These are phyloP conservation scores for Callopanchax toddi DNA, from an alignment of 2,113 vertebrate species.

Conservation along the genomic window DNA sequence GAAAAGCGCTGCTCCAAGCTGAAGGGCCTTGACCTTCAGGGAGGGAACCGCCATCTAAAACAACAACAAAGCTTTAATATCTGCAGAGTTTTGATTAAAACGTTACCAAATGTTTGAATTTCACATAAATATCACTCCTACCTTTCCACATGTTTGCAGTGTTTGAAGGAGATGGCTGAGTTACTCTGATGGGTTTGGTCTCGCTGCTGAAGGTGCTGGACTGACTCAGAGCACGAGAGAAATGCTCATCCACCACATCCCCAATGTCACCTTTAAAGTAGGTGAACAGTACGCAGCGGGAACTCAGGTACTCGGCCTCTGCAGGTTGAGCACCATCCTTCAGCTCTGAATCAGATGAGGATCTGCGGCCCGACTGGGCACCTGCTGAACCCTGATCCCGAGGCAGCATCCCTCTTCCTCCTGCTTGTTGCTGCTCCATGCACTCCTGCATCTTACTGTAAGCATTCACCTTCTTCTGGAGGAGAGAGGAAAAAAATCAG, in stretches of 20 bases:
- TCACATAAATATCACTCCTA: conserved; percentile 57
- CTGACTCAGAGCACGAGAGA: conserved; percentile 96
- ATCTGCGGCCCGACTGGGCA: conserved; percentile 72
- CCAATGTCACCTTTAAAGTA: conserved; percentile 97
- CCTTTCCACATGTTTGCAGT: conserved; percentile 88
- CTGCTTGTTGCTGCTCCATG: conserved; percentile 80
- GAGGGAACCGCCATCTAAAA: conserved; percentile 72
- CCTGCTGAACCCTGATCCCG: conserved; percentile 56
- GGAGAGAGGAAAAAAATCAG: not conserved
- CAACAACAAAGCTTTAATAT: no score
- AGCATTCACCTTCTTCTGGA: conserved; percentile 86
- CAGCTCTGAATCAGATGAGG: conserved; percentile 46
- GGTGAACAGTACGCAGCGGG: conserved; percentile 97
- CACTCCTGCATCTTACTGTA: conserved; percentile 97
- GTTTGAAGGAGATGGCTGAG: conserved; percentile 49
- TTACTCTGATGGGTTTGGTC: conserved; percentile 83
- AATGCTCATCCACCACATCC: conserved; percentile 97
- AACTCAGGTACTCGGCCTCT: conserved; percentile 96
- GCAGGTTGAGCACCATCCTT: conserved; percentile 90
- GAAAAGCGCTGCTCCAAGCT: conserved; percentile 90
- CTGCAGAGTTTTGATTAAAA: not conserved
- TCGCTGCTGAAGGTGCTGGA: conserved; percentile 85
- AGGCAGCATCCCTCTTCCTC: conserved; percentile 55
- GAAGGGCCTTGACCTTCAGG: conserved; percentile 85
- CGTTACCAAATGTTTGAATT: not conserved